Conservation (phyloP, 1,140 invertebrate species). For the Drosophila ficusphila region DNA sequence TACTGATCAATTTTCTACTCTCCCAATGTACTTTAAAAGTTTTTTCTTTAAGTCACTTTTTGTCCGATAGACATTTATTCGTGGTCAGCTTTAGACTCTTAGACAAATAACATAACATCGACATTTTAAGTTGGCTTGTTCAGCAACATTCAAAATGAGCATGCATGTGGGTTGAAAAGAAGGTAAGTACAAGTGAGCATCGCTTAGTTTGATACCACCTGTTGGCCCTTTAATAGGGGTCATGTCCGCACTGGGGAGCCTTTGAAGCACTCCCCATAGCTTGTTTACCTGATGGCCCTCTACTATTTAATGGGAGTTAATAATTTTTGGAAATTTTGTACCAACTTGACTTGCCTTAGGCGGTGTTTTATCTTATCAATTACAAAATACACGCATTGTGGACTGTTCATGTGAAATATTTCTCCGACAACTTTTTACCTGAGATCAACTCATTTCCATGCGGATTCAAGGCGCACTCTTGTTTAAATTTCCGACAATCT, state of each 20-base stretch:
- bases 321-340: conserved; percentile 7
- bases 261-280: conserved; percentile 2
- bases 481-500: conserved; percentile 15
- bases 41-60: not conserved
- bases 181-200: conserved; percentile 22
- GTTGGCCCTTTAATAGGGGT: conserved; percentile 57
- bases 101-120: conserved; percentile 5
- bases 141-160: conserved; percentile 36
- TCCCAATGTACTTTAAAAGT: too few relatives aligned
- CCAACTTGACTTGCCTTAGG: not conserved
- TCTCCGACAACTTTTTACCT: not conserved
- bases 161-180: conserved; percentile 51
- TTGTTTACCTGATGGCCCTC: conserved; percentile 35
- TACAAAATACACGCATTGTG: not conserved
- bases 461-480: conserved; percentile 25
- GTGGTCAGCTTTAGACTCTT: not conserved
- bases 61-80: not conserved
- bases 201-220: conserved; percentile 49
- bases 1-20: too few relatives aligned
- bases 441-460: conserved; percentile 31
- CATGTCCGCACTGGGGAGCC: conserved; percentile 61
- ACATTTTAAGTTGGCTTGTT: conserved; percentile 51
- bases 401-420: not conserved
- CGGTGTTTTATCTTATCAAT: not conserved
- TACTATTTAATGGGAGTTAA: conserved; percentile 51